Base-by-base conservation (phyloP, 2,797 vertebrate species). In the Sitta carolinensis region DNA sequence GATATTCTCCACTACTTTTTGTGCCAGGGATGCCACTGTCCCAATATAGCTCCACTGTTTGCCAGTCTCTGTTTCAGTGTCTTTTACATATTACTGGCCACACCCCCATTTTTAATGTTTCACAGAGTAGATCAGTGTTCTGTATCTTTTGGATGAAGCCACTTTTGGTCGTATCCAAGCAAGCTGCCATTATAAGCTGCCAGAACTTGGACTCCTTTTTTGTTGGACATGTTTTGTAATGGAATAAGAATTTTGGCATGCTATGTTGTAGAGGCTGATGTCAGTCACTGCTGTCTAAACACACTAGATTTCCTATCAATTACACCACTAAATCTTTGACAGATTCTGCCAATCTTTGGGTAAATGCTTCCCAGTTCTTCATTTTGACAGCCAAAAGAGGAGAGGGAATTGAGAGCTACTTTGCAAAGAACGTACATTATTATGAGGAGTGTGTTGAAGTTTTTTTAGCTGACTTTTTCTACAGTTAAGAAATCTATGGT, bases 241-340 rank as follows among this genome's bases (percentile, higher is more conserved):
- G 95, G 85, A 92, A 50, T 80, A 81, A 77, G 45, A 93, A 63
- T 96, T 85, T 77, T 97, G 94, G 95, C 90, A 87, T 5, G 15
- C 55, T 68, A 1, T 58, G 61, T 79, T 97, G 62, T 88, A 79
- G 92, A 96, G 84, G 84, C 93, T 84, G 81, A 92, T 97, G 95
- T 95, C 95, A 96, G 89, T 94, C 95, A 93, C 45, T 91, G 87
- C 94, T 96, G 89, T 96, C 96, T 95, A 96, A 97, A 96, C 94
- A 95, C 58, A 92, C 74, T 76, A 72, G 73, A 80, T 96, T 97
- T 94, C 72, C 84, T 92, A 95, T 96, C 96, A 95, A 93, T 97
- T 97, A 85, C 50, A 70, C 27, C 94, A 78, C 82, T 96, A 95
- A 96, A 74, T 95, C 73, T 13, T 90, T 97, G 96, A 95, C 88